Evolutionary conservation across 2,797 vertebrate genomes (phyloP), one percentile per base, ranked within the genome.

Genomic region (Halcyon leucocephala): DNA sequence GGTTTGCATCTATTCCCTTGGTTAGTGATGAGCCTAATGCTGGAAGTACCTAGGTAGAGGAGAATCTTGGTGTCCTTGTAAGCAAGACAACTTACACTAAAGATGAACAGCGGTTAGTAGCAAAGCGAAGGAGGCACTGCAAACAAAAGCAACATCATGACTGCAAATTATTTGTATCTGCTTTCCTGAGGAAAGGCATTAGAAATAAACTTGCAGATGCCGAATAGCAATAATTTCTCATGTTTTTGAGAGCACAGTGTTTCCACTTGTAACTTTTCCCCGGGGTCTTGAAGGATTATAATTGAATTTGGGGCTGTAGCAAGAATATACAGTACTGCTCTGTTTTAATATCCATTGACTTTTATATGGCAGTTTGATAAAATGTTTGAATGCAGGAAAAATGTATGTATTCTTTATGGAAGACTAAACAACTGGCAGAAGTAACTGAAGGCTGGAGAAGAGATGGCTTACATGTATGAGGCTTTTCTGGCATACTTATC

Each of bases 281-380:
- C 52, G 60, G 92, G 91, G 92, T 77, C 66, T 77, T 70, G 88
- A 83, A 93, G 87, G 69, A 91, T 91, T 94, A 90, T 91, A 95
- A 87, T 94, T 97, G 94, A 94, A 96, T 85, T 95, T 48, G 28
- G 65, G 77, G 58, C 86, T 91, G 62, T 57, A 93, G 82, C 66
- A 93, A 70, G 76, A 94, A 96, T 93, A 89, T 88, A 93, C 66
- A 90, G 49, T 76, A 39, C 60, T 76, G n/a, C 58, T 91, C 73
- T 94, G 81, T 84, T 97, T 95, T 94, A 96, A 95, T 95, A 95
- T 88, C 86, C 81, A 93, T 96, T 92, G 95, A 90, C 91, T 91
- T 95, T 96, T 94, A 93, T 92, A 89, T 81, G 78, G 90, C 86
- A 89, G 86, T 70, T 97, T 97, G 95, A 95, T 92, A 95, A 96